phyloP scores from a whole-genome alignment of 2,888 invertebrate genomes.

The Drosophila kanekoi region DNA sequence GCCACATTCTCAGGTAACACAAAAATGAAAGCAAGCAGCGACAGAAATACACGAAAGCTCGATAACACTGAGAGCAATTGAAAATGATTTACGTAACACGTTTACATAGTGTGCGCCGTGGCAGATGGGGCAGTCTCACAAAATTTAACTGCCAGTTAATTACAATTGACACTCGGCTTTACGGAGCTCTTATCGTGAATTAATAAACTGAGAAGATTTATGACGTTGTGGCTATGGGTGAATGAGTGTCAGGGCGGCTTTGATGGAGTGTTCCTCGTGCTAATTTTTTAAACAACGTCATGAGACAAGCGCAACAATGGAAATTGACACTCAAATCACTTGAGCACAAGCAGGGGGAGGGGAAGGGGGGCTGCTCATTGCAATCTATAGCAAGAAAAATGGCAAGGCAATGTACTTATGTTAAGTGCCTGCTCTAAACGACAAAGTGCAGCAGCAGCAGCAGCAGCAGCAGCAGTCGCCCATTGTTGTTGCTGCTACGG shows the following conservation, averaged over 20 bases:
- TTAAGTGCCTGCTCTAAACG: constrained; percentile 62
- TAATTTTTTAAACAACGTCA: constrained; percentile 52
- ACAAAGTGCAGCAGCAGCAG: constrained; percentile 50
- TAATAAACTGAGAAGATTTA: constrained; percentile 75
- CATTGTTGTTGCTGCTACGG: constrained; percentile 66
- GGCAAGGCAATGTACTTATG: constrained; percentile 68
- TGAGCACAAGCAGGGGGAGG: constrained; percentile 8
- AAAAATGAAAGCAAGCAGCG: constrained; percentile 31
- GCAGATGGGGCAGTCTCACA: constrained; percentile 37
- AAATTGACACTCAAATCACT: constrained; percentile 65
- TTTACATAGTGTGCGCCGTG: constrained; percentile 23
- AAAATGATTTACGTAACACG: constrained; percentile 70
- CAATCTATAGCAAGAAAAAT: constrained; percentile 47
- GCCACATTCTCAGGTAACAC: constrained; percentile 15
- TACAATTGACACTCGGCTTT: constrained; percentile 64
- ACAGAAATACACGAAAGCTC: too few species aligned
- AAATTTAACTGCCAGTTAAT: constrained; percentile 70
- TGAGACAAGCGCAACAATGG: constrained; percentile 56
- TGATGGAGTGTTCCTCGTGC: constrained; percentile 50
- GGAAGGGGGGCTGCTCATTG: constrained; percentile 22
- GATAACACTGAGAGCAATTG: constrained; percentile 70
- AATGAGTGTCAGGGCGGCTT: constrained; percentile 22
- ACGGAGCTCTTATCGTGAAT: constrained; percentile 67
- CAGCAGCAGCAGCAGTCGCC: constrained; percentile 17
- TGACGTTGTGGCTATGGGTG: constrained; percentile 33